A percentile compares a stretch with the other conserved stretches of the same genome.
Evolutionary conservation across 2,888 invertebrate genomes (phyloP).

Genomic region (Scrobipalpa costella): DNA sequence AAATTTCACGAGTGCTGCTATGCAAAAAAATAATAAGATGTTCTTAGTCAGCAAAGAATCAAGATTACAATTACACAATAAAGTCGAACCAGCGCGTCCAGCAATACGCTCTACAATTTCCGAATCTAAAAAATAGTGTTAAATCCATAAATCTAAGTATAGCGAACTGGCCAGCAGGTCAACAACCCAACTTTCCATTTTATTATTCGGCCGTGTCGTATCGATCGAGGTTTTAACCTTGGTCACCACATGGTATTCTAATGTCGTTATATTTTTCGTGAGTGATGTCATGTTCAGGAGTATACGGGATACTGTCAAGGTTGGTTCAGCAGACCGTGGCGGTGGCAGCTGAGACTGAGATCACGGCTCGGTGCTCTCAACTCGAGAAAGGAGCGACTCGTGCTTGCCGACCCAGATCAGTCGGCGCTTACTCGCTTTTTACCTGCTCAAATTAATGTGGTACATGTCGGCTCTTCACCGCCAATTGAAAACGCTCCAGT

Average conservation of each 20-base stretch:
- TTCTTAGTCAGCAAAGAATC: slow-evolving; percentile 9
- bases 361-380: slow-evolving; percentile 68
- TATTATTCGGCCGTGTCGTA: slow-evolving; percentile 58
- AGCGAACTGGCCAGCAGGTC: slow-evolving; percentile 58
- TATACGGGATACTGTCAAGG: slow-evolving; percentile 71
- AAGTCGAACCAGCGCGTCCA: not conserved
- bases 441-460: slow-evolving; percentile 56
- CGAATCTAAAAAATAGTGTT: slow-evolving; percentile 61
- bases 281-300: slow-evolving; percentile 70
- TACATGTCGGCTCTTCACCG: slow-evolving; percentile 42
- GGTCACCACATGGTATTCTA: slow-evolving; percentile 45
- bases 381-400: slow-evolving; percentile 65
- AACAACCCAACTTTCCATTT: slow-evolving; percentile 73
- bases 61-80: not conserved
- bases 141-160: slow-evolving; percentile 56
- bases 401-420: slow-evolving; percentile 67
- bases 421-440: slow-evolving; percentile 58
- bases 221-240: slow-evolving; percentile 66
- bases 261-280: slow-evolving; percentile 47
- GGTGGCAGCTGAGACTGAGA: slow-evolving; percentile 55
- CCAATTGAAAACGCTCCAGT: slow-evolving; percentile 51
- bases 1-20: slow-evolving; percentile 48
- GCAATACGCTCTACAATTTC: slow-evolving; percentile 47
- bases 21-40: slow-evolving; percentile 36
- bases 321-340: slow-evolving; percentile 73